Base-by-base conservation (phyloP, 1,140 invertebrate genomes). In the Pseudobourletiella spinata region DNA sequence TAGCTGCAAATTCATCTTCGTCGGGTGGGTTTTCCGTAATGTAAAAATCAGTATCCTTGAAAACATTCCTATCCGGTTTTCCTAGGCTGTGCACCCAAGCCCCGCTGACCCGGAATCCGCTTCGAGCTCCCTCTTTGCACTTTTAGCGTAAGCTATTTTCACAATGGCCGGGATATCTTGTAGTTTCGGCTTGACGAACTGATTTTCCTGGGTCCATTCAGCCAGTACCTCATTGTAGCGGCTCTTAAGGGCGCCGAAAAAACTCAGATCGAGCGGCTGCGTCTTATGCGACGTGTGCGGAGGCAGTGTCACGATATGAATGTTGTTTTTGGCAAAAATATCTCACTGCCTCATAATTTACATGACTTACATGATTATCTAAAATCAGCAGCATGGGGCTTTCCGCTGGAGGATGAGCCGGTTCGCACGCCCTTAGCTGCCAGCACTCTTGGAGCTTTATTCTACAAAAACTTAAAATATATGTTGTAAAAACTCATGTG, bases 241-340 rank as follows among this genome's bases (percentile, higher is more conserved):
- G 11, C 11, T 15, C 35, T 72, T 73, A 11, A 73, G 68, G 26
- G 71, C 52, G 1, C 58, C 57, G 42, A 63, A 69, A 32, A 71
- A 63, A 32, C 55, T 44, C 28, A 30, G 30, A 58, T 76, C 75
- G 3, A 77, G 64, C 11, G 74, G 74, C 59, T 76, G 73, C 15
- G 76, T 63, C 55, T 71, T 73, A 26, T 75, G 73, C 42, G 67
- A 73, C 26, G 65, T 72, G 59, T 76, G 75, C 16, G 75, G 72
- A 22, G 76, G 75, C n/a, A 79, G 72, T 67, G 74, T 71, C 18
- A 76, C 51, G 48, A 76, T 26, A 18, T 61, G 20, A 8, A 70
- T 61, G 1, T 62, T 61, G 35, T 66, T 65, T 8, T 66, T 59
- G 67, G 26, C 61, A 55, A 22, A 57, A 52, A 29, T 67, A n/a